These are phyloP conservation scores for Heliconius erato DNA, from an alignment of 2,888 invertebrate species.

Conservation along the genomic window DNA sequence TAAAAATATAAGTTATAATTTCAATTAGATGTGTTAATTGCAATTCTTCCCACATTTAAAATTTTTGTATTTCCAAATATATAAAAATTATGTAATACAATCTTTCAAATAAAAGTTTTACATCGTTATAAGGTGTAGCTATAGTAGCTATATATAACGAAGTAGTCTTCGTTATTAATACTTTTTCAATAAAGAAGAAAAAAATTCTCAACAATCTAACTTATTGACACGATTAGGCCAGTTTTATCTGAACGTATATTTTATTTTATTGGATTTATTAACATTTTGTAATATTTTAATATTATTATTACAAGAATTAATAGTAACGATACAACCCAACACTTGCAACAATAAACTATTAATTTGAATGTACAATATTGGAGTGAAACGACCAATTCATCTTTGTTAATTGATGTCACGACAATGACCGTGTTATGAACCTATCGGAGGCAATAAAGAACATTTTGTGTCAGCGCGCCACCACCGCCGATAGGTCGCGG, in stretches of 20 bases:
- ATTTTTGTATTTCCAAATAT: too few species aligned
- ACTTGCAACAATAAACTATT: conserved; percentile 54
- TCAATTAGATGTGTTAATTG: too few species aligned
- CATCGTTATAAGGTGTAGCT: too few species aligned
- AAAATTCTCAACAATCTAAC: too few species aligned
- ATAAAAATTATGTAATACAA: too few species aligned
- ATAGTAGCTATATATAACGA: too few species aligned
- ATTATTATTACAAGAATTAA: not conserved
- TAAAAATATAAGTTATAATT: not conserved
- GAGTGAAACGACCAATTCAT: conserved; percentile 63
- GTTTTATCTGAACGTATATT: not conserved
- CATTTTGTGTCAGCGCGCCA: conserved; percentile 53
- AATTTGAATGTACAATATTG: conserved; percentile 62
- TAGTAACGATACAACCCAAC: conserved; percentile 10
- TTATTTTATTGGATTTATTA: not conserved
- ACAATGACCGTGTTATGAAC: conserved; percentile 67
- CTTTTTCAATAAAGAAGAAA: too few species aligned
- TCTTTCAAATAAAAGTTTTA: too few species aligned
- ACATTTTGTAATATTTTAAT: not conserved
- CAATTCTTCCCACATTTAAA: too few species aligned
- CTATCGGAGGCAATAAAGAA: conserved; percentile 62
- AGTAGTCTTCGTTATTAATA: too few species aligned
- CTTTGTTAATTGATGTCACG: conserved; percentile 68
- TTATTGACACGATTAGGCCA: not conserved
- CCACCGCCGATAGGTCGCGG: conserved; percentile 46